phyloP scores from a whole-genome alignment of 2,113 vertebrate species.

The Oncorhynchus tshawytscha region DNA sequence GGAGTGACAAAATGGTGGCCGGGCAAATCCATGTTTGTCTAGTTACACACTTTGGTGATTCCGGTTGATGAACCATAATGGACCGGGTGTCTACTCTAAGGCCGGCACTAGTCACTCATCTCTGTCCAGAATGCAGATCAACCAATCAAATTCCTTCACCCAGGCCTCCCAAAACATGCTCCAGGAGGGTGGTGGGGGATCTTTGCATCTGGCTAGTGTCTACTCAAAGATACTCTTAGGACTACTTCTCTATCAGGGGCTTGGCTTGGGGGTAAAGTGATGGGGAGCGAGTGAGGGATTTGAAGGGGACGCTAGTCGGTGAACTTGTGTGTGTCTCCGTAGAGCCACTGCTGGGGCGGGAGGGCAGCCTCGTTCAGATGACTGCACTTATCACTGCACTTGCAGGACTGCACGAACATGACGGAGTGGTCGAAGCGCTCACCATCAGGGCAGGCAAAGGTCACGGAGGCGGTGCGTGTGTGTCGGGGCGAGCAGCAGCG shows the following conservation, averaged over 20 bases:
- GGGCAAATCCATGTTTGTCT: slow-evolving; percentile 17
- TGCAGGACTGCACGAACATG: slow-evolving; percentile 83
- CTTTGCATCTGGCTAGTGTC: slow-evolving; percentile 35
- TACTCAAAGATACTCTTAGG: slow-evolving; percentile 49
- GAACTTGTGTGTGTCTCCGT: slow-evolving; percentile 80
- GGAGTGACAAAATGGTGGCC: slow-evolving; percentile 19
- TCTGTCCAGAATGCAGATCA: slow-evolving; percentile 21
- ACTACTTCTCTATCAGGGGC: slow-evolving; percentile 62
- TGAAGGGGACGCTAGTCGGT: slow-evolving; percentile 59
- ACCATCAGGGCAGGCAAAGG: slow-evolving; percentile 74
- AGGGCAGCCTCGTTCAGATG: slow-evolving; percentile 72
- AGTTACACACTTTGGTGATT: slow-evolving; percentile 17
- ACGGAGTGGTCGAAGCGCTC: slow-evolving; percentile 70
- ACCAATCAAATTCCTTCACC: slow-evolving; percentile 15
- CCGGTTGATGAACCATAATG: slow-evolving; percentile 13
- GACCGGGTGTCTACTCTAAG: slow-evolving; percentile 47
- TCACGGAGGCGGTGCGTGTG: slow-evolving; percentile 71
- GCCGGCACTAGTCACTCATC: slow-evolving; percentile 26
- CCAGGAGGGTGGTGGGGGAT: slow-evolving; percentile 33
- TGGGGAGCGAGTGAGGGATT: slow-evolving; percentile 25
- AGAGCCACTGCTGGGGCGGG: slow-evolving; percentile 73
- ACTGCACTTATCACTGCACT: slow-evolving; percentile 76
- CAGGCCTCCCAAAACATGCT: slow-evolving; percentile 23
- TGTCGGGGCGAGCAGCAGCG: slow-evolving; percentile 80
- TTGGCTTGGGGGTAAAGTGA: slow-evolving; percentile 34